Conservation (phyloP, 2,113 vertebrate species). For the Pseudorectes ferrugineus region DNA sequence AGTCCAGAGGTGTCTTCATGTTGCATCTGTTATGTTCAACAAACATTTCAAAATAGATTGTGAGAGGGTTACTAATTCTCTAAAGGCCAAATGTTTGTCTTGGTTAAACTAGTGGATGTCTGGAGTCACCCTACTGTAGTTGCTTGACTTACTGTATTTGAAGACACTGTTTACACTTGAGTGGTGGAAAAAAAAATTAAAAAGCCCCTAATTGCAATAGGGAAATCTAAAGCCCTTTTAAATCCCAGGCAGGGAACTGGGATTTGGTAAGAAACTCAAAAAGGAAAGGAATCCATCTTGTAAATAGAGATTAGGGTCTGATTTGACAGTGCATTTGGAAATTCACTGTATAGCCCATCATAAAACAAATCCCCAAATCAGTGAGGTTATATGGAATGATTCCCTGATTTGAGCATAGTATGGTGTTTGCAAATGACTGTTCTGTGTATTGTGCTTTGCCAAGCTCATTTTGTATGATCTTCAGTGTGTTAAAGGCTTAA, state of each 20-base stretch:
- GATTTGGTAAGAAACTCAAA: not conserved
- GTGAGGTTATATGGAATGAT: not conserved
- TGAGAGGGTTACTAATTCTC: not conserved
- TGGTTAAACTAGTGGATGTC: not conserved
- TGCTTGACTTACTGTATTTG: not conserved
- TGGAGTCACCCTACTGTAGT: not conserved
- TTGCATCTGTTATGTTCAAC: not conserved
- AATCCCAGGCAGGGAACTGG: not conserved
- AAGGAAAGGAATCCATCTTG: not conserved
- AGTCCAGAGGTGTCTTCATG: not conserved
- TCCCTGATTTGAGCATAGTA: not conserved
- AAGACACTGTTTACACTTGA: not conserved
- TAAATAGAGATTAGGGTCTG: not conserved
- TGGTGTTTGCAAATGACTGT: conserved; percentile 4
- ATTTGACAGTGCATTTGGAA: not conserved
- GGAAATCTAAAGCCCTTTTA: not conserved
- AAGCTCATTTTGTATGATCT: conserved; percentile 23
- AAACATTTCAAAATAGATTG: not conserved
- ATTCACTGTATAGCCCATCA: not conserved
- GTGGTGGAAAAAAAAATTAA: not conserved
- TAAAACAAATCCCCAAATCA: not conserved
- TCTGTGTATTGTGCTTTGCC: not conserved
- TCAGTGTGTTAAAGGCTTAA: not conserved
- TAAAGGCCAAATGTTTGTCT: not conserved
- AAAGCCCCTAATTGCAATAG: not conserved